A percentile compares a stretch with the other conserved stretches of the same genome.
These are phyloP conservation scores for Nephila pilipes DNA, from an alignment of 1,140 invertebrate genomes.

Conservation along the genomic window DNA sequence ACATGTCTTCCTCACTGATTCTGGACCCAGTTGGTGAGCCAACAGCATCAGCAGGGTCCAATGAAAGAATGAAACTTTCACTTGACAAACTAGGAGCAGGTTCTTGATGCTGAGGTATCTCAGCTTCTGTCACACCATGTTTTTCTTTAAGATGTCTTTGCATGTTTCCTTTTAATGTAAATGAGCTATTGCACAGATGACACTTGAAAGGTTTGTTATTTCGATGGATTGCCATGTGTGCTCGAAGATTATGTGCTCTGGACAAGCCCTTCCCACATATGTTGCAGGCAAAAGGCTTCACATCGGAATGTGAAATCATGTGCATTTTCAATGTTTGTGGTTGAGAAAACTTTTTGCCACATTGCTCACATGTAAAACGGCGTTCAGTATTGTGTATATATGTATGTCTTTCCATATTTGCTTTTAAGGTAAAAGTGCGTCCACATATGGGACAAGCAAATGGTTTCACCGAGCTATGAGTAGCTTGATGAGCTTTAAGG, in stretches of 20 bases:
- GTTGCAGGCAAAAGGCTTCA: conserved; percentile 82
- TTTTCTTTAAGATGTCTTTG: conserved; percentile 79
- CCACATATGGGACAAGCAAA: conserved; percentile 80
- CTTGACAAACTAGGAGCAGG: conserved; percentile 65
- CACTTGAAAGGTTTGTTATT: conserved; percentile 80
- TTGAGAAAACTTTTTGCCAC: conserved; percentile 85
- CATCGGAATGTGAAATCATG: conserved; percentile 81
- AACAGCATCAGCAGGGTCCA: conserved; percentile 69
- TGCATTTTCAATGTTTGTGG: conserved; percentile 84
- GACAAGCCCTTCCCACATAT: conserved; percentile 81
- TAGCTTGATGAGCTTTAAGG: conserved; percentile 77
- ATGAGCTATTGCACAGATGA: conserved; percentile 80
- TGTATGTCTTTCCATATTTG: conserved; percentile 82
- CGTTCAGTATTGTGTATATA: conserved; percentile 84
- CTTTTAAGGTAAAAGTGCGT: conserved; percentile 79
- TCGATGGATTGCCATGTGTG: conserved; percentile 80
- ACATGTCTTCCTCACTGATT: conserved; percentile 67
- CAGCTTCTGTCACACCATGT: conserved; percentile 77
- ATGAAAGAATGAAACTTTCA: conserved; percentile 72
- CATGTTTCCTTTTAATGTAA: conserved; percentile 83
- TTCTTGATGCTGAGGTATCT: conserved; percentile 56
- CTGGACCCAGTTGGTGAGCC: conserved; percentile 57
- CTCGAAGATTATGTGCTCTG: conserved; percentile 79
- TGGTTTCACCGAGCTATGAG: conserved; percentile 78
- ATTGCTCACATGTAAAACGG: conserved; percentile 82